These are phyloP conservation scores for Psammodynastes pulverulentus DNA, from an alignment of 2,113 vertebrate species.

Conservation along the genomic window DNA sequence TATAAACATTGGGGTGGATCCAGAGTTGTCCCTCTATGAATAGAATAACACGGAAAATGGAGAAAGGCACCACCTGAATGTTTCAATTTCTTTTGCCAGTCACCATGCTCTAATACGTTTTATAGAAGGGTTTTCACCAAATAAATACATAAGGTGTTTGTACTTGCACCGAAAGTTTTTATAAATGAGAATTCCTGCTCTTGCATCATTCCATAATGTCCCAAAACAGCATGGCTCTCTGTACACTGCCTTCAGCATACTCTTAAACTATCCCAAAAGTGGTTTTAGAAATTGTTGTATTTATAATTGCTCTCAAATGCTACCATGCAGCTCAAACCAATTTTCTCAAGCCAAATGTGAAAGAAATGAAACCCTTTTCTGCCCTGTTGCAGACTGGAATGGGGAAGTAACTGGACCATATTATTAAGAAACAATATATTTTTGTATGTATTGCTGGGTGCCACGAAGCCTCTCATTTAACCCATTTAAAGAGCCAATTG, in stretches of 20 bases:
- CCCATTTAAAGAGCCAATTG: conserved; percentile 13
- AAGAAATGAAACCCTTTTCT: conserved; percentile 3
- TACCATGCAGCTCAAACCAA: neutral
- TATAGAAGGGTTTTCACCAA: neutral
- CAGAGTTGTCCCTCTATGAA: neutral
- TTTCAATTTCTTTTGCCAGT: neutral
- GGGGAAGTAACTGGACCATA: neutral
- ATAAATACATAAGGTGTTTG: neutral
- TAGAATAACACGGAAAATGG: neutral
- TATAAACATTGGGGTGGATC: neutral
- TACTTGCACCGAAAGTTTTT: neutral
- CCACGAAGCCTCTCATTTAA: neutral
- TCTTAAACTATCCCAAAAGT: neutral
- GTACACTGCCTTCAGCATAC: neutral
- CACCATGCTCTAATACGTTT: neutral
- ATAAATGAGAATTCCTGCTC: neutral
- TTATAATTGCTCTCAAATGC: neutral
- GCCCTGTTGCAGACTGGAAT: neutral
- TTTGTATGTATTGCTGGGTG: conserved; percentile 6
- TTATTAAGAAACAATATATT: neutral
- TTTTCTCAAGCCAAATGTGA: conserved; percentile 1
- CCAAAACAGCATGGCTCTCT: neutral
- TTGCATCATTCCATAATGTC: neutral
- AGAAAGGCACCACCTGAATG: neutral
- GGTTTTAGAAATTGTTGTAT: neutral